These are phyloP conservation scores for Cataglyphis hispanica DNA, from an alignment of 1,140 invertebrate species.

Conservation along the genomic window DNA sequence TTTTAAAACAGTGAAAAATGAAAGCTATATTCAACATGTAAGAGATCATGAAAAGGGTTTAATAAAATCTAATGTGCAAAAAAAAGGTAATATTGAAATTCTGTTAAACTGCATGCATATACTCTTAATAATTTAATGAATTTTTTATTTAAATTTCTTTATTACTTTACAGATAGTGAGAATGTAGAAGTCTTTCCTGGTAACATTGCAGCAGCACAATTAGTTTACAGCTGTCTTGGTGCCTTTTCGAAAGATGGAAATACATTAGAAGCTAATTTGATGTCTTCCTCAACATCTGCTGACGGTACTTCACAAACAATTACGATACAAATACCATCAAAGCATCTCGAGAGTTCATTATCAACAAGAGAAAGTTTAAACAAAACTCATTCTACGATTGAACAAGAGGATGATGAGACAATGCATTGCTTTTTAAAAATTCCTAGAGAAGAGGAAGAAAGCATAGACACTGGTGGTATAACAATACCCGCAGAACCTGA, in stretches of 20 bases:
- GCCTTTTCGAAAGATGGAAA: constrained; percentile 84
- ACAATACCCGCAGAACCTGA: constrained; percentile 87
- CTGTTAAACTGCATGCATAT: not conserved
- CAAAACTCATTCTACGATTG: constrained; percentile 76
- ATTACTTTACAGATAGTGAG: constrained; percentile 74
- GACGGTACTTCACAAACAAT: constrained; percentile 86
- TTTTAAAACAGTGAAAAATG: constrained; percentile 88
- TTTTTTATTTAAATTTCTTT: constrained; percentile 19
- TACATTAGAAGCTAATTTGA: constrained; percentile 83
- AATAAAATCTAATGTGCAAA: constrained; percentile 78
- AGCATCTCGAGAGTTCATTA: constrained; percentile 80
- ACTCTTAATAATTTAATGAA: not conserved
- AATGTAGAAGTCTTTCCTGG: constrained; percentile 85
- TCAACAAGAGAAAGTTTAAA: constrained; percentile 75
- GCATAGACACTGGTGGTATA: constrained; percentile 88
- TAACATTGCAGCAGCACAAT: constrained; percentile 87
- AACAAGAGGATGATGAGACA: constrained; percentile 84
- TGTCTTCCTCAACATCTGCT: constrained; percentile 84
- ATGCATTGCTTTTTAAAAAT: constrained; percentile 87
- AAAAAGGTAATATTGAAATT: constrained; percentile 74
- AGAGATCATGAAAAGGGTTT: constrained; percentile 87
- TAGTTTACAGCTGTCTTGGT: constrained; percentile 87
- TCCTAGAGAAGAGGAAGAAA: constrained; percentile 86
- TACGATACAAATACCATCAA: constrained; percentile 85
- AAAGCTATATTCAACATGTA: constrained; percentile 87